Base-by-base conservation (phyloP, 2,888 invertebrate genomes). In the Pilophorus perplexus region DNA sequence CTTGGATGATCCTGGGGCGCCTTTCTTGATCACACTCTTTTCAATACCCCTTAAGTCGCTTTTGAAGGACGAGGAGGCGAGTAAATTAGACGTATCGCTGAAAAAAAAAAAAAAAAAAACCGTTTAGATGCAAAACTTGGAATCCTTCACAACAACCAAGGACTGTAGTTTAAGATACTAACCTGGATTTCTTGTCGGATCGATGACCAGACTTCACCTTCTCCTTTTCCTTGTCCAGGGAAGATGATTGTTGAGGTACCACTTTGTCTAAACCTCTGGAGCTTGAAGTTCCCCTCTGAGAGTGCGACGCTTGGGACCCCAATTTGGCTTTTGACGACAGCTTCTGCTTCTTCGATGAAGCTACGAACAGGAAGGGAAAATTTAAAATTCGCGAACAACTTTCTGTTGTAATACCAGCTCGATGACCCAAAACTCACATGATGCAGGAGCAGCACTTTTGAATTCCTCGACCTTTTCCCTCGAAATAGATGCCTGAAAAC, bases 241-340 rank as follows among this genome's bases (percentile, higher is more conserved):
- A 2, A 14, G 18, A 40, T 18, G 55, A 25, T 16, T 25, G 28
- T 1, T 59, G 62, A 5, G 62, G 10, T 14, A 46, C 46, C 23
- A 28, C 28, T 28, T 48, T 62, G 28, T 62, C 62, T 12, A 28
- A 23, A 1, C 23, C 22, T 22, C 48, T 23, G 23, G 62, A 62
- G 28, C 46, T 62, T 28, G 62, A 44, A 12, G 62, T 46, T 27
- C 62, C 48, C 10, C 62, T 28, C 18, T 44, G 28, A 12, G 62
- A 42, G 5, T 42, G 59, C 8, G 59, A 59, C 16, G 27, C 62
- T 28, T 46, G 62, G 28, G 62, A 62, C 44, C 62, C 62, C 62
- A 62, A 62, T 33, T 62, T 62, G 62, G 33, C 62, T 46, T 46
- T 62, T 27, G 62, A 62, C 8, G 62, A 62, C 33, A 48, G 27